phyloP scores from a whole-genome alignment of 2,113 vertebrate species.

The Melospiza georgiana region DNA sequence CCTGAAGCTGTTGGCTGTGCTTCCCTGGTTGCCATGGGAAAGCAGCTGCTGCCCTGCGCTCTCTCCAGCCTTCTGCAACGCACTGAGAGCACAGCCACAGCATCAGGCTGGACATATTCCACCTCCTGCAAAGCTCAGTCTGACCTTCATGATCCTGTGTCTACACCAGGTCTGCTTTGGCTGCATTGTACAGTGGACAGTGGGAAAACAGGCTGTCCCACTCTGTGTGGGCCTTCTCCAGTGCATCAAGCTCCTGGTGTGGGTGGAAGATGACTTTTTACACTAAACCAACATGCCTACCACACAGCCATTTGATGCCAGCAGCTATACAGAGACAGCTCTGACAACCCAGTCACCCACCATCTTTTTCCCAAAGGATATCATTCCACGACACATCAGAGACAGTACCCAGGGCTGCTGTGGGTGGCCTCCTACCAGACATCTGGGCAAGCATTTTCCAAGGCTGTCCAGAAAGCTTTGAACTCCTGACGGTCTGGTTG shows the following conservation, averaged over 20 bases:
- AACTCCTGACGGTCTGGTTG: fast-evolving
- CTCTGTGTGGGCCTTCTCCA: background rate
- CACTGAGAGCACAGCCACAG: fast-evolving
- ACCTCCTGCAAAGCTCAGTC: fast-evolving
- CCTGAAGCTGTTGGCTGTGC: background rate
- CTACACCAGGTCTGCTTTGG: background rate
- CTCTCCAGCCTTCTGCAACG: background rate
- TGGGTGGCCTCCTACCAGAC: background rate
- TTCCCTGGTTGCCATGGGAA: background rate
- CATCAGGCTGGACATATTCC: background rate
- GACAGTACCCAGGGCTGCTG: background rate
- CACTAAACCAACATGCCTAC: fast-evolving
- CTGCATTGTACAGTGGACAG: fast-evolving
- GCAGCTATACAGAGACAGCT: background rate
- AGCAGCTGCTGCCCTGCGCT: background rate
- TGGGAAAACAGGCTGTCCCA: background rate
- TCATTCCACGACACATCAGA: background rate
- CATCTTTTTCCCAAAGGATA: background rate
- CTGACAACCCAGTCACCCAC: fast-evolving
- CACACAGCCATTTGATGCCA: background rate
- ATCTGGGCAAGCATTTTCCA: background rate
- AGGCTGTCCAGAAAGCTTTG: background rate
- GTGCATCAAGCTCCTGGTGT: background rate
- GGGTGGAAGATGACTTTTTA: background rate
- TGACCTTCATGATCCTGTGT: background rate